These are phyloP conservation scores for Rambutsinella grinnellia DNA, from an alignment of 2,888 invertebrate species.

Conservation along the genomic window DNA sequence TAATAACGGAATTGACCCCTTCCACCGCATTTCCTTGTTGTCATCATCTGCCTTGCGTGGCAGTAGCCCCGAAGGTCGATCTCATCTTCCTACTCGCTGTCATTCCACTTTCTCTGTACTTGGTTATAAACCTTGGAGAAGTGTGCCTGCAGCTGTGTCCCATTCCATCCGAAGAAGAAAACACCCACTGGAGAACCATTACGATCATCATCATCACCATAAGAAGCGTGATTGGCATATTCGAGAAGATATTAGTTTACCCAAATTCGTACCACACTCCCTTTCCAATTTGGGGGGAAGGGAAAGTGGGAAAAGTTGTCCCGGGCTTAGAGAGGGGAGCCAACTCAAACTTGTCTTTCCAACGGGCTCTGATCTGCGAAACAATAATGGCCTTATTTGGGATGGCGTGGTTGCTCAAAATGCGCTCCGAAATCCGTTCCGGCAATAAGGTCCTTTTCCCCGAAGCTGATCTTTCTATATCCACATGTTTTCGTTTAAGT, in stretches of 20 bases:
- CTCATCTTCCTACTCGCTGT: constrained; percentile 2
- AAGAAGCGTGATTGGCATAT: constrained; percentile 45
- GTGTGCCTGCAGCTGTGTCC: constrained; percentile 6
- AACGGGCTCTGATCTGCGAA: constrained; percentile 29
- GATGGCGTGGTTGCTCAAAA: constrained; percentile 86
- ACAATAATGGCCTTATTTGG: constrained; percentile 84
- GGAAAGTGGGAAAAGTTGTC: constrained; percentile 1
- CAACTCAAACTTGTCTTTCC: constrained; percentile 33
- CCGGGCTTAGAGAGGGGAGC: constrained; percentile 2
- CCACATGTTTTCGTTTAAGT: too few species aligned
- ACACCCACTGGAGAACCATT: constrained; percentile 18
- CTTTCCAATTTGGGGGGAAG: constrained; percentile 23
- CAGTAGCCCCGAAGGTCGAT: constrained; percentile 36
- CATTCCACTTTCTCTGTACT: neutral
- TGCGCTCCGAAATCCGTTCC: constrained; percentile 81
- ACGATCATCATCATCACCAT: constrained; percentile 25
- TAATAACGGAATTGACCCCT: constrained; percentile 41
- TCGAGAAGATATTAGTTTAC: constrained; percentile 43
- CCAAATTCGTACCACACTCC: constrained; percentile 27
- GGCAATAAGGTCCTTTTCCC: constrained; percentile 61
- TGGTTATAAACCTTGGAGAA: neutral
- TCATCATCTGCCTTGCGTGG: constrained; percentile 17
- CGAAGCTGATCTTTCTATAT: constrained; percentile 27
- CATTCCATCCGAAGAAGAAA: neutral
- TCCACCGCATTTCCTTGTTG: constrained; percentile 26